These are phyloP conservation scores for Mixornis gularis DNA, from an alignment of 2,113 vertebrate genomes.

Conservation along the genomic window DNA sequence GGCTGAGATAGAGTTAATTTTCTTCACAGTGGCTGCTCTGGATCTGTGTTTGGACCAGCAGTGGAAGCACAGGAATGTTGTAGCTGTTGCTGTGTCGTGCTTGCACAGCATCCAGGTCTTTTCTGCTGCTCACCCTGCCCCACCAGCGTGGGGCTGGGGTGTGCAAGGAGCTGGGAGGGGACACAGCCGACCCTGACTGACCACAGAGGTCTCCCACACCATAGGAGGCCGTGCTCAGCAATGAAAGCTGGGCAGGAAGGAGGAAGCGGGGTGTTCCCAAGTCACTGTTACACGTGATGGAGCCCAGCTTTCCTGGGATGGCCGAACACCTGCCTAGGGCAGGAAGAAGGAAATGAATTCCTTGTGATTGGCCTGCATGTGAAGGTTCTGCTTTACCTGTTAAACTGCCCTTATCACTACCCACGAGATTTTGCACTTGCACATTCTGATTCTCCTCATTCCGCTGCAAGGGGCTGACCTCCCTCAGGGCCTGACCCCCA, in stretches of 20 bases:
- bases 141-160: no score
- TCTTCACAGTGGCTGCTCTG: background rate
- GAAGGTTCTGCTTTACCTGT: background rate
- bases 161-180: background rate
- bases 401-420: background rate
- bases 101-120: background rate
- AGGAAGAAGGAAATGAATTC: background rate
- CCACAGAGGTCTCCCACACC: fast-evolving
- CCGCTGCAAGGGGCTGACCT: fast-evolving
- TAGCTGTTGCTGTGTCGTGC: background rate
- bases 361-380: background rate
- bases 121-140: background rate
- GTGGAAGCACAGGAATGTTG: background rate
- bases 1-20: background rate
- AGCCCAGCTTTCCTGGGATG: background rate
- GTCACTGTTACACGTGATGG: fast-evolving
- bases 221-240: fast-evolving
- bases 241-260: background rate
- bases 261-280: background rate
- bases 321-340: background rate
- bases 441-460: background rate
- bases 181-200: fast-evolving
- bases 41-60: background rate
- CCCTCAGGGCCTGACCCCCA: background rate
- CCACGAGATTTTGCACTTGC: background rate